phyloP scores from a whole-genome alignment of 2,797 vertebrate species.

The Falco cherrug region DNA sequence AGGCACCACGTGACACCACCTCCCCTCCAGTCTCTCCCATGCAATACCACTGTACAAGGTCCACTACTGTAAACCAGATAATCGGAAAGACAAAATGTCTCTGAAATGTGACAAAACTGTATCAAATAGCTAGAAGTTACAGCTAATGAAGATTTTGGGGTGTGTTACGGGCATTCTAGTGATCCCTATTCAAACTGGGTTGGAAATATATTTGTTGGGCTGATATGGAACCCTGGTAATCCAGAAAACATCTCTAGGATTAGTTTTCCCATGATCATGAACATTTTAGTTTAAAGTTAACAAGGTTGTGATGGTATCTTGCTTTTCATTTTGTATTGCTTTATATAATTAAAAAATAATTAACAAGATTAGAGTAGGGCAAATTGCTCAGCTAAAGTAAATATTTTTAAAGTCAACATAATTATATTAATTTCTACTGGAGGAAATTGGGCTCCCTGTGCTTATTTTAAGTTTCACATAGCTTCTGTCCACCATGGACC shows the following conservation, averaged over 20 bases:
- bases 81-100: neutral
- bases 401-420: neutral
- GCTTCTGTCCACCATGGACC: neutral
- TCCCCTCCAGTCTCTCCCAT: neutral
- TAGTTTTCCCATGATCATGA: neutral
- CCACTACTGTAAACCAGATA: neutral
- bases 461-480: neutral
- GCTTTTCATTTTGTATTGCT: neutral
- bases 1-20: neutral
- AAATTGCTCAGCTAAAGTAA: neutral
- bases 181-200: neutral
- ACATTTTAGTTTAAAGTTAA: neutral
- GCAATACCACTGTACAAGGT: neutral
- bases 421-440: neutral
- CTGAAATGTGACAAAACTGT: neutral
- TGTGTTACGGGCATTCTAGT: neutral
- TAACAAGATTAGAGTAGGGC: neutral
- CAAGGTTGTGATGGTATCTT: neutral
- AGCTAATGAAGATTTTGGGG: neutral
- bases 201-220: neutral
- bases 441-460: accelerated
- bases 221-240: neutral
- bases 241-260: accelerated
- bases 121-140: neutral
- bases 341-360: neutral